Conservation (phyloP, 2,888 invertebrate genomes). For the Apotomis turbidana region DNA sequence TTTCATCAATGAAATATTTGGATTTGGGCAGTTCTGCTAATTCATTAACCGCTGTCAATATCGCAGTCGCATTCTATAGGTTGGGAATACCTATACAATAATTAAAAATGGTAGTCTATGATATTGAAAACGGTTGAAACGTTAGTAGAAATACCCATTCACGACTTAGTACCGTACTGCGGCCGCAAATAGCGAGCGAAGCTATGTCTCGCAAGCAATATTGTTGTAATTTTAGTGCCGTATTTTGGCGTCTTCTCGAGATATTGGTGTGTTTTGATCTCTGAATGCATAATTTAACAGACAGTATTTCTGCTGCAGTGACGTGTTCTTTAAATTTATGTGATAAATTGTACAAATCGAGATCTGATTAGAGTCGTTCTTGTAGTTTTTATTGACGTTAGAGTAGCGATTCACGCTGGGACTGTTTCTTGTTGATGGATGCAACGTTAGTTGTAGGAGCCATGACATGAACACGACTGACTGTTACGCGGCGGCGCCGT, state of each 20-base stretch:
- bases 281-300: slow-evolving; percentile 55
- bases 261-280: slow-evolving; percentile 50
- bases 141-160: slow-evolving; percentile 31
- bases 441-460: slow-evolving; percentile 31
- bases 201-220: slow-evolving; percentile 8
- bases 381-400: slow-evolving; percentile 70
- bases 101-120: too few species aligned
- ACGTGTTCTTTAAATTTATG: slow-evolving; percentile 73
- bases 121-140: too few species aligned
- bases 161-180: slow-evolving; percentile 47
- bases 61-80: too few species aligned
- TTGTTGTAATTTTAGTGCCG: slow-evolving; percentile 34
- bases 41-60: too few species aligned
- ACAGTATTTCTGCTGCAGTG: slow-evolving; percentile 54
- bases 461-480: slow-evolving; percentile 34
- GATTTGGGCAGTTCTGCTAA: slow-evolving; percentile 42
- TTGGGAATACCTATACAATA: too few species aligned
- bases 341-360: slow-evolving; percentile 80
- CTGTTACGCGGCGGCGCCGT: slow-evolving; percentile 25
- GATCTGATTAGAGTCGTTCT: slow-evolving; percentile 76
- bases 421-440: slow-evolving; percentile 29
- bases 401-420: slow-evolving; percentile 43
- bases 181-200: slow-evolving; percentile 16
- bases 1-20: slow-evolving; percentile 68
- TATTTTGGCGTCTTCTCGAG: slow-evolving; percentile 27